Percentiles rank a stretch among this genome's conserved stretches.
These are phyloP conservation scores for Rhabdomys dilectus DNA, from an alignment of 2,113 vertebrate species.

Conservation along the genomic window DNA sequence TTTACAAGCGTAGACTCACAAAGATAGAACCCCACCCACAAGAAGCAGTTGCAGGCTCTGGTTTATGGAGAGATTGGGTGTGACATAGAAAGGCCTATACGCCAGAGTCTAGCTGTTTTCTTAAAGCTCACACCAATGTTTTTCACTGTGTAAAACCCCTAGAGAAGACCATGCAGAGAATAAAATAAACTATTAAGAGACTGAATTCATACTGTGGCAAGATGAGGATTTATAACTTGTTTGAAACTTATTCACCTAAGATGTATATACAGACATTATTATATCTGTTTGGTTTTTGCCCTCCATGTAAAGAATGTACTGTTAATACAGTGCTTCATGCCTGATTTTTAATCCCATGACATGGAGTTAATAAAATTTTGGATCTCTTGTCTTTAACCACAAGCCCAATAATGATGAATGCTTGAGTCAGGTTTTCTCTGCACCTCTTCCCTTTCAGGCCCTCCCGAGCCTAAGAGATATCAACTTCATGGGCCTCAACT, in stretches of 20 bases:
- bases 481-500: neutral
- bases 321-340: neutral
- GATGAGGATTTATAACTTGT: neutral
- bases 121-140: neutral
- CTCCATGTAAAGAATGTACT: neutral
- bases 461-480: neutral
- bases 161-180: neutral
- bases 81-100: too few relatives aligned
- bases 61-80: neutral
- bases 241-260: neutral
- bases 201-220: neutral
- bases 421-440: neutral
- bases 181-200: neutral
- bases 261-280: neutral
- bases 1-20: neutral
- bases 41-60: neutral
- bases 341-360: too few relatives aligned
- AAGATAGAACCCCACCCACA: neutral
- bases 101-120: neutral
- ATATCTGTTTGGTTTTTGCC: neutral
- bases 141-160: neutral
- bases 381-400: neutral
- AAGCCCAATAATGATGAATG: neutral
- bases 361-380: neutral
- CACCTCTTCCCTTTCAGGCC: neutral